Conservation (phyloP, 2,888 invertebrate genomes). For the Phortica okadai region DNA sequence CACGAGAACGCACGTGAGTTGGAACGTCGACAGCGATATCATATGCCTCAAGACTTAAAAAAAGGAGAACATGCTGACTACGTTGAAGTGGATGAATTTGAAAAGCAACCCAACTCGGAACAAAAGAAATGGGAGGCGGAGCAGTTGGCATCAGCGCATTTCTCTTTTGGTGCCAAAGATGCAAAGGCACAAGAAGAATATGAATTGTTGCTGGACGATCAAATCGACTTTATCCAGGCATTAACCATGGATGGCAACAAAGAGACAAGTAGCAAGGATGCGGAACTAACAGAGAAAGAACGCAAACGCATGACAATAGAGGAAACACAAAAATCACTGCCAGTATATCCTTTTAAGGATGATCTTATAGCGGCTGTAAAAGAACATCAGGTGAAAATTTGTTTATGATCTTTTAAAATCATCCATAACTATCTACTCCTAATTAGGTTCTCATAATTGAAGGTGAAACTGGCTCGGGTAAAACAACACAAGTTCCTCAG, state of each 20-base stretch:
- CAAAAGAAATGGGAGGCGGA: conserved; percentile 98
- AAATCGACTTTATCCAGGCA: conserved; percentile 98
- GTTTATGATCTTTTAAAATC: not conserved
- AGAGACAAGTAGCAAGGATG: conserved; percentile 77
- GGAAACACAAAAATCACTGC: conserved; percentile 94
- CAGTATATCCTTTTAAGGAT: conserved; percentile 94
- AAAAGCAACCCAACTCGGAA: conserved; percentile 88
- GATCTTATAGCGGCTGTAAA: conserved; percentile 94
- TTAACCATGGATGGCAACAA: conserved; percentile 86
- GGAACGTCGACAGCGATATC: conserved; percentile 94
- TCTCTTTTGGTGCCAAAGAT: conserved; percentile 95
- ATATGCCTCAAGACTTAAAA: conserved; percentile 93
- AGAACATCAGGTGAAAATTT: conserved; percentile 83
- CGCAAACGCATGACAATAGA: conserved; percentile 88
- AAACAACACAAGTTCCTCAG: conserved; percentile 99
- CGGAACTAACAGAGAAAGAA: conserved; percentile 82
- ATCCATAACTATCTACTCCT: conserved; percentile 26
- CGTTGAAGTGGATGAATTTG: conserved; percentile 90
- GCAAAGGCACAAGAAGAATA: conserved; percentile 86
- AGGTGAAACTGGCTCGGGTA: conserved; percentile 99
- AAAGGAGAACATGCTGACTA: conserved; percentile 85
- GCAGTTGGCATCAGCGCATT: conserved; percentile 93
- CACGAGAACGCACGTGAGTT: conserved; percentile 96
- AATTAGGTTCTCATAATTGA: conserved; percentile 90
- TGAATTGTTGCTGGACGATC: conserved; percentile 95